A percentile compares a stretch with the other conserved stretches of the same genome.
Evolutionary conservation across 2,113 vertebrate genomes (phyloP).

Genomic region (Pangasianodon hypophthalmus): DNA sequence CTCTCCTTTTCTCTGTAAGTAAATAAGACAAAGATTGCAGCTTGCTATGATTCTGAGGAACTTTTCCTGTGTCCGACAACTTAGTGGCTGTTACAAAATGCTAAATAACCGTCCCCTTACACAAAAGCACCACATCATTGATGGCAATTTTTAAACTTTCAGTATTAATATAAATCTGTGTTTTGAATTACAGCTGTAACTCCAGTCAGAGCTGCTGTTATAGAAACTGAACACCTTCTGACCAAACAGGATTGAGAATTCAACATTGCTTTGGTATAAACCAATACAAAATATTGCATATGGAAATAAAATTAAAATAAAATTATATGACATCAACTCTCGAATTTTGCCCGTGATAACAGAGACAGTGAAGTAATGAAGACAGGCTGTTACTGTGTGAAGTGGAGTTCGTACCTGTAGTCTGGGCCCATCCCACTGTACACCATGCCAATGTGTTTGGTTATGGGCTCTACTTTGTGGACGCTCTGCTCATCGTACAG

Average conservation of each 20-base stretch:
- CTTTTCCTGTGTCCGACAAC: neutral
- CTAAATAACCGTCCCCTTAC: neutral
- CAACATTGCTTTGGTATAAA: neutral
- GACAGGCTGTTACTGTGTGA: neutral
- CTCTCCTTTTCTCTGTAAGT: neutral
- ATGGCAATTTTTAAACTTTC: neutral
- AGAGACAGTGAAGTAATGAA: neutral
- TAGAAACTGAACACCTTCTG: neutral
- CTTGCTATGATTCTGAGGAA: neutral
- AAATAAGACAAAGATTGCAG: neutral
- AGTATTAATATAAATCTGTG: neutral
- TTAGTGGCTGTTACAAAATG: neutral
- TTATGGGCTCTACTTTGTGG: slow-evolving; percentile 98
- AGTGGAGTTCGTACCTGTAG: slow-evolving; percentile 82
- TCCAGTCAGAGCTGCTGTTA: neutral
- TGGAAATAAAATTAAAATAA: neutral
- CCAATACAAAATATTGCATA: neutral
- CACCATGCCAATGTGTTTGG: slow-evolving; percentile 98
- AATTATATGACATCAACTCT: neutral
- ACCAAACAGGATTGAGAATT: neutral
- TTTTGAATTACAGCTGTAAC: neutral
- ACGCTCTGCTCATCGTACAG: slow-evolving; percentile 97
- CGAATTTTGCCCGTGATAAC: neutral
- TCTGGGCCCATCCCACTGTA: slow-evolving; percentile 99
- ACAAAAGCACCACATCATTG: neutral